These are phyloP conservation scores for Ictidomys tridecemlineatus DNA, from an alignment of 2,113 vertebrate genomes.

Conservation along the genomic window DNA sequence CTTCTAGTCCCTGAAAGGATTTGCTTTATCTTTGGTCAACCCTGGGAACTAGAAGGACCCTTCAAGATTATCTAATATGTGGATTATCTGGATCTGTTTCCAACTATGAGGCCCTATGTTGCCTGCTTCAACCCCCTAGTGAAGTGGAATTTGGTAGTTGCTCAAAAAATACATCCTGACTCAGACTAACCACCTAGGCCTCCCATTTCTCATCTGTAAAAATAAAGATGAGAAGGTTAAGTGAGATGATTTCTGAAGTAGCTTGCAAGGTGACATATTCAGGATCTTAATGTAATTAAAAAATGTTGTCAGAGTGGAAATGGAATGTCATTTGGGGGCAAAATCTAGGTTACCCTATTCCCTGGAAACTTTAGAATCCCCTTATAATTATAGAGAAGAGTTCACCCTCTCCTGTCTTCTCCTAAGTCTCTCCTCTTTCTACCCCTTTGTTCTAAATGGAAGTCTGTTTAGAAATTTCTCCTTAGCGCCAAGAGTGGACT, in stretches of 20 bases:
- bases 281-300: background rate
- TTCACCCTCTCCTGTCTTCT: background rate
- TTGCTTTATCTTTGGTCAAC: background rate
- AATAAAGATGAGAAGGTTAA: background rate
- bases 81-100: background rate
- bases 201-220: background rate
- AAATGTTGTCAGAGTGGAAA: background rate
- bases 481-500: background rate
- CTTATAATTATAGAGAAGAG: background rate
- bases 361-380: background rate
- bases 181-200: background rate
- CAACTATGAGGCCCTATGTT: background rate
- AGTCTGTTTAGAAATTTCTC: conserved; percentile 6
- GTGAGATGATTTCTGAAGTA: background rate
- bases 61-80: background rate
- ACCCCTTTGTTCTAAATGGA: background rate
- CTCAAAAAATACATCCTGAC: background rate
- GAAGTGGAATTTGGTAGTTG: background rate
- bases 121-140: background rate
- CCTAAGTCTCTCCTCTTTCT: too few relatives aligned
- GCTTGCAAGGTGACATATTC: background rate
- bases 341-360: background rate
- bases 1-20: background rate
- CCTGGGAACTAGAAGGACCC: background rate
- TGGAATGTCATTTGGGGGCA: background rate